A percentile compares a stretch with the other conserved stretches of the same genome.
Conservation (phyloP, 2,888 invertebrate genomes). For the Platycheirus albimanus region DNA sequence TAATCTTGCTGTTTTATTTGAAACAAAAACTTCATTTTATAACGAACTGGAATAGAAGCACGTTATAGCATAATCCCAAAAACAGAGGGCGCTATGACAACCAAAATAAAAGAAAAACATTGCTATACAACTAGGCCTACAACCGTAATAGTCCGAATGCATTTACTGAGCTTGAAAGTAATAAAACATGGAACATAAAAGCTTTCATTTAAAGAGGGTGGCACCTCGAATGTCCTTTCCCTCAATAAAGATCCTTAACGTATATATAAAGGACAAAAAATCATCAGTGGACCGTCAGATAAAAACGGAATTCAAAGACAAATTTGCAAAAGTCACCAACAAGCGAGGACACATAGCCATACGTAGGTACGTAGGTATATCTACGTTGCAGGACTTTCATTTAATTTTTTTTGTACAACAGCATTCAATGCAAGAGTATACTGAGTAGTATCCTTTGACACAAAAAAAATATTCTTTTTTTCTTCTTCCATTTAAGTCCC, state of each 20-base stretch:
- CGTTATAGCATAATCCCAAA: neutral
- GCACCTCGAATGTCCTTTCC: conserved; percentile 23
- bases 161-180: conserved; percentile 39
- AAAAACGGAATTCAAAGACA: conserved; percentile 59
- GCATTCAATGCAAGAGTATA: conserved; percentile 21
- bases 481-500: conserved; percentile 25
- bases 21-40: neutral
- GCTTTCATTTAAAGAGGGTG: conserved; percentile 40
- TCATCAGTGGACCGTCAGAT: conserved; percentile 39
- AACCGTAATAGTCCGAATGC: conserved; percentile 26
- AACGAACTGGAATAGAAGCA: neutral
- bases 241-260: conserved; percentile 11
- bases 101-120: conserved; percentile 8
- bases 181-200: conserved; percentile 57
- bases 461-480: conserved; percentile 22
- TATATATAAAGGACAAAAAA: conserved; percentile 8
- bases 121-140: neutral
- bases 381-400: conserved; percentile 30
- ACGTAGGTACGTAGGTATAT: too few species aligned
- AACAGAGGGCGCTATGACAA: neutral
- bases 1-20: too few species aligned
- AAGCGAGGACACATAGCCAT: conserved; percentile 11
- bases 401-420: conserved; percentile 5
- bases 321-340: conserved; percentile 65
- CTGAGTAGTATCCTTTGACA: conserved; percentile 47